Evolutionary conservation across 1,140 invertebrate genomes (phyloP), one percentile per base, ranked within the genome.

Genomic region (Drosophila micromelanica): DNA sequence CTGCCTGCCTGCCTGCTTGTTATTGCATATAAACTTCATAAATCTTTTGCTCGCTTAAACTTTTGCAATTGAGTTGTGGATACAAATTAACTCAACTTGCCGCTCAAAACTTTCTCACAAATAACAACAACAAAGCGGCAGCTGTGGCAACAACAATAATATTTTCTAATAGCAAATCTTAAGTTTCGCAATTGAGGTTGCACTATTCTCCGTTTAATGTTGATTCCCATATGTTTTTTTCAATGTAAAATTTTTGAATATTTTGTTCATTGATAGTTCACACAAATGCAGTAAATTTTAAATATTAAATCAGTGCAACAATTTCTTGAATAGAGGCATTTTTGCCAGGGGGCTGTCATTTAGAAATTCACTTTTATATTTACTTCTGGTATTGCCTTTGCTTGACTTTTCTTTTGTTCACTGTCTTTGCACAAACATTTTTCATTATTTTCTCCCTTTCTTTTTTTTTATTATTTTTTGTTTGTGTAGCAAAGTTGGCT

Each of bases 11-110:
- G 30, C 12, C 37, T 13, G 5, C 61, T 64, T 87, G 79, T 89
- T 87, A 89, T 87, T 82, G 84, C 84, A 89, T 89, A 79, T 73
- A 89, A 89, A 89, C 59, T 90, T 89, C 72, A 90, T 89, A 89
- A 89, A 89, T 89, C 84, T 90, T 89, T 89, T 84, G 84, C 84
- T 75, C 76, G 76, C 85, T 84, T 90, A 74, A 89, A 89, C 84
- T 89, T 89, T 89, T 84, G 76, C 84, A 89, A 89, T 89, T 80
- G 84, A 89, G 84, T 89, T 89, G 73, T 78, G 84, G 76, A 89
- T 89, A 89, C 82, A 87, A 87, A 90, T 84, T 89, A 90, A 90
- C 84, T 89, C 69, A 78, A 76, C 80, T 89, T 77, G 79, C 82
- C 79, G 72, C 71, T 63, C 42, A 48, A 78, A 86, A 89, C 59